Base-by-base conservation (phyloP, 2,888 invertebrate genomes). In the Caenorhabditis imperialis region DNA sequence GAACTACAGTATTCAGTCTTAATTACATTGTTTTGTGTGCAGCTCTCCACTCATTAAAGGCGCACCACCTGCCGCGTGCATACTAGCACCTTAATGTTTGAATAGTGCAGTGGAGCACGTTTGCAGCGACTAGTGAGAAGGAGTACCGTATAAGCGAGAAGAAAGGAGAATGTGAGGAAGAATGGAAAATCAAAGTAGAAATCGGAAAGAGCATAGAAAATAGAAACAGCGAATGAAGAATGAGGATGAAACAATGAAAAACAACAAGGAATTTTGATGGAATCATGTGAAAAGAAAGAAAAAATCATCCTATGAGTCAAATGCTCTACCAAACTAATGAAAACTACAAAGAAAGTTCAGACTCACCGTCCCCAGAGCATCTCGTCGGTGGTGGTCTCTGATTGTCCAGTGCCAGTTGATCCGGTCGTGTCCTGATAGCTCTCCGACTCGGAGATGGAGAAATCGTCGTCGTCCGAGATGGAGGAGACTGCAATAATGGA, bases 351-450 rank as follows among this genome's bases (percentile, higher is more conserved):
- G 14, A 30, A 12, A 27, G 18, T n/a, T 12, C n/a, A 22, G 7
- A 67, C 67, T 30, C 3, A 74, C 74, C 57, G 60, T 16, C 51
- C 62, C 61, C 69, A 69, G 14, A 53, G 47, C 45, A 69, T 61
- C 23, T 69, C 63, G 18, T 75, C 74, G 1, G 69, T 75, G 14
- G 74, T 69, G 18, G 69, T 47, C 22, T 75, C 74, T 3, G 74
- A 69, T 20, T 30, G 30, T 10, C 30, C 30, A 10, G 74, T 67
- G 4, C 47, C 58, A 1, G 67, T 75, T n/a, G 74, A 75, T n/a
- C 30, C 57, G 0, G 74, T 75, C 8, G 63, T 65, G 37, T 70
- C 69, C 22, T 67, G 74, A 42, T 53, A 69, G 27, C 74, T 75
- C 18, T 61, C 69, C 4, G 74, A 69, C 44, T 53, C 74, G 3